Conservation (phyloP, 2,113 vertebrate species). For the Caracal caracal region DNA sequence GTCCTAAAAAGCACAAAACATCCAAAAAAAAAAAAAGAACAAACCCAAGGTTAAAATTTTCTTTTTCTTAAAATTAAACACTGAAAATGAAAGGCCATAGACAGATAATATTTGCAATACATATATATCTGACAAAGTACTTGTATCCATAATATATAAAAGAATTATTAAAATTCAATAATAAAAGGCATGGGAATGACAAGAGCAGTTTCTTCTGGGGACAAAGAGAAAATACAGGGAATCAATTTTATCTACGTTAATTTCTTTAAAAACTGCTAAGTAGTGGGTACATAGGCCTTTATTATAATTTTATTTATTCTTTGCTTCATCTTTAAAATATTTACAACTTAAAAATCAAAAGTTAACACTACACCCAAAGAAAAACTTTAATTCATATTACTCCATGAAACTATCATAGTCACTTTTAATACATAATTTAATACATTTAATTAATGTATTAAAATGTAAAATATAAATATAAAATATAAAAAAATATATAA, state of each 20-base stretch:
- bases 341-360: constrained; percentile 11
- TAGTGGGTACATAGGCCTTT: not conserved
- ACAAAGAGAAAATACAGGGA: not conserved
- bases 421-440: not conserved
- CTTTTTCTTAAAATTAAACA: not conserved
- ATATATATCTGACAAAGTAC: not conserved
- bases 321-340: constrained; percentile 43
- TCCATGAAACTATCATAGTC: constrained; percentile 5
- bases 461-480: too few relatives aligned
- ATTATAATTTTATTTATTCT: constrained; percentile 36
- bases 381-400: constrained; percentile 24
- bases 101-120: not conserved
- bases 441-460: too few relatives aligned
- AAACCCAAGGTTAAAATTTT: constrained; percentile 14
- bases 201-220: not conserved
- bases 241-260: not conserved
- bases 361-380: not conserved
- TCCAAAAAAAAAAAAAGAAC: not conserved
- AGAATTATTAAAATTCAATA: not conserved
- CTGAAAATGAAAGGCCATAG: not conserved
- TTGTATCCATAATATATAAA: not conserved
- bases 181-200: not conserved
- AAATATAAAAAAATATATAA: too few relatives aligned
- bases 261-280: constrained; percentile 19
- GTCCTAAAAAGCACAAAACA: not conserved